Evolutionary conservation across 2,797 vertebrate genomes (phyloP).

Genomic region (Rhinatrema bivittatum): DNA sequence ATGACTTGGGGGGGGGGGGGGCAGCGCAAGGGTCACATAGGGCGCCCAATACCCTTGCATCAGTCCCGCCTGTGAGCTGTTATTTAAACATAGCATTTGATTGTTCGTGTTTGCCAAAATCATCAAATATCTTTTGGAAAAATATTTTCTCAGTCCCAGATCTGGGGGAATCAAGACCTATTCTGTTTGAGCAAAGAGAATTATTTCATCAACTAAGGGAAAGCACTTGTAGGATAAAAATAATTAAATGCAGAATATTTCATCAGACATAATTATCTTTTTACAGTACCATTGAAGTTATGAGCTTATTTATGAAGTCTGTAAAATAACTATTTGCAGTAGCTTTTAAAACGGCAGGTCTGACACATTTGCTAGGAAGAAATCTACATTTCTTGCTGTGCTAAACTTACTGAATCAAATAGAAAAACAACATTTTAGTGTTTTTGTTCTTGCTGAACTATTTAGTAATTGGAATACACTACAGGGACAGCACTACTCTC

Average conservation of each 20-base stretch:
- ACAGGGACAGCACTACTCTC: conserved; percentile 43
- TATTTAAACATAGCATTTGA: no score
- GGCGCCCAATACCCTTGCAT: no score
- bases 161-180: no score
- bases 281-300: conserved; percentile 39
- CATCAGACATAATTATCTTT: conserved; percentile 27
- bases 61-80: no score
- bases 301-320: conserved; percentile 44
- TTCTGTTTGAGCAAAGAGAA: no score
- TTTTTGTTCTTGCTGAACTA: conserved; percentile 53
- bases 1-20: no score
- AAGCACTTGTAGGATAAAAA: not conserved
- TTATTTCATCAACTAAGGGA: not conserved
- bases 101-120: no score
- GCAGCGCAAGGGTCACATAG: no score
- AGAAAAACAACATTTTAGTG: conserved; percentile 52
- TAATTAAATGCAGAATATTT: conserved; percentile 38
- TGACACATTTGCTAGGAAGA: conserved; percentile 49
- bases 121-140: no score
- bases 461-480: conserved; percentile 58
- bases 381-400: conserved; percentile 53
- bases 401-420: conserved; percentile 70
- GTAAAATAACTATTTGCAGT: conserved; percentile 48
- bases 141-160: no score
- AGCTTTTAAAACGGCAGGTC: conserved; percentile 45